Percentiles rank a stretch among this genome's conserved stretches.
These are phyloP conservation scores for Atethmia centrago DNA, from an alignment of 2,888 invertebrate genomes.

Conservation along the genomic window DNA sequence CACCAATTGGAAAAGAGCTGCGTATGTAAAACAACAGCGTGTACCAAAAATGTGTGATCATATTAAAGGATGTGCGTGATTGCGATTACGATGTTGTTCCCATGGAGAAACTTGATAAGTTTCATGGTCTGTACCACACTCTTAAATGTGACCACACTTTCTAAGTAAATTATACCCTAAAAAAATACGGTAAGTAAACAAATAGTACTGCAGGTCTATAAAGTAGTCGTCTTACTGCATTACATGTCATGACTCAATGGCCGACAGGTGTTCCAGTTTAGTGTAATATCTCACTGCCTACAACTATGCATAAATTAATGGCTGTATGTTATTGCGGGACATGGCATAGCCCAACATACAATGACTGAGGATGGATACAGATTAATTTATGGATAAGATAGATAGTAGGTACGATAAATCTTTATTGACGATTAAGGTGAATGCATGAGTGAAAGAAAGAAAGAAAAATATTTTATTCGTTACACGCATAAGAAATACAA, in stretches of 20 bases:
- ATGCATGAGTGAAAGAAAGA: neutral
- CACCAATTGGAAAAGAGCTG: no score
- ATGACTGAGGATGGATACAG: slow-evolving; percentile 37
- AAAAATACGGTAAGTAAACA: neutral
- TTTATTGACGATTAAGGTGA: slow-evolving; percentile 1
- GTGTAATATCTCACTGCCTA: slow-evolving; percentile 12
- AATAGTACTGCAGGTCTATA: neutral
- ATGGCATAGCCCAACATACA: slow-evolving; percentile 30
- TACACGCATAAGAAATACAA: no score
- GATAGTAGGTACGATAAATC: slow-evolving; percentile 3
- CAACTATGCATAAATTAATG: slow-evolving; percentile 46
- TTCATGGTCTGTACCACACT: no score
- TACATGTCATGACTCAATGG: slow-evolving; percentile 8
- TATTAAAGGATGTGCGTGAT: no score
- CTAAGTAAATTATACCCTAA: no score
- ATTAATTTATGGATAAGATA: slow-evolving; percentile 34
- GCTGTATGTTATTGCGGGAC: slow-evolving; percentile 2
- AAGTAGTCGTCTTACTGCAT: neutral
- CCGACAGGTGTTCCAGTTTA: slow-evolving; percentile 18
- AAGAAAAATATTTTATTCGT: no score
- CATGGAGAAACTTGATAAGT: no score
- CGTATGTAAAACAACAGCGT: no score
- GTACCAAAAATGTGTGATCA: no score
- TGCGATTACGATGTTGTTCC: no score
- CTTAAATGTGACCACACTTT: no score